Base-by-base conservation (phyloP, 2,797 vertebrate genomes). In the Paratrypauchen microcephalus region DNA sequence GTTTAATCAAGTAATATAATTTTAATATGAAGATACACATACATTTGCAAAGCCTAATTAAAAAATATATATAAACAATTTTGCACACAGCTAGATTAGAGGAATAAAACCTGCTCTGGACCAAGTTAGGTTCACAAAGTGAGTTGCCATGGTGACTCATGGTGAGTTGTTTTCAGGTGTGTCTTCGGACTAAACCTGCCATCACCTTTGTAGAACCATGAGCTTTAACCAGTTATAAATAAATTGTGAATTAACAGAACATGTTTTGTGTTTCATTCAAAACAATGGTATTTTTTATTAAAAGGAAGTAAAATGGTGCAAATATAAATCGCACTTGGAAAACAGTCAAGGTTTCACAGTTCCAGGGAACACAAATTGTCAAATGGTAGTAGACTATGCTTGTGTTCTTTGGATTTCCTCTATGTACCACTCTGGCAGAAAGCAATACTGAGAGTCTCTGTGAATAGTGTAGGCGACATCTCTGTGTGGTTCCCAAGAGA, bases 361-460 rank as follows among this genome's bases (percentile, higher is more conserved):
- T 52, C 19, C 8, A 21, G 21, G 8, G 18, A 52, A 24, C 7
- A 55, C 21, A 24, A 55, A 50, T n/a, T 2, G 48, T 6, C 21
- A 11, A 32, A 18, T 55, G 23, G 52, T 13, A 6, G 55, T 57
- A 18, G n/a, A 52, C 52, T 26, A 24, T 24, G 78, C 68, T 59
- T 39, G 47, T 70, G 32, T 74, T 0, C 32, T 78, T 16, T 26
- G 77, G 63, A 92, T 87, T 69, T 86, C 90, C 21, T 92, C 88
- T 72, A 96, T 84, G 0, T 93, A 98, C 96, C 96, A 97, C 6
- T 83, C 83, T 0, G 95, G 96, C 60, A 98, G 86, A 82, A 97
- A 95, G 39, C 89, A 86, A 11, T 94, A 89, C 5, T 86, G 78
- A 0, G 92, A 91, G 70, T 94, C 93, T 62, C 67, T 91, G 86